A percentile compares a stretch with the other conserved stretches of the same genome.
Evolutionary conservation across 1,140 invertebrate genomes (phyloP).

Genomic region (Tenebrio molitor): DNA sequence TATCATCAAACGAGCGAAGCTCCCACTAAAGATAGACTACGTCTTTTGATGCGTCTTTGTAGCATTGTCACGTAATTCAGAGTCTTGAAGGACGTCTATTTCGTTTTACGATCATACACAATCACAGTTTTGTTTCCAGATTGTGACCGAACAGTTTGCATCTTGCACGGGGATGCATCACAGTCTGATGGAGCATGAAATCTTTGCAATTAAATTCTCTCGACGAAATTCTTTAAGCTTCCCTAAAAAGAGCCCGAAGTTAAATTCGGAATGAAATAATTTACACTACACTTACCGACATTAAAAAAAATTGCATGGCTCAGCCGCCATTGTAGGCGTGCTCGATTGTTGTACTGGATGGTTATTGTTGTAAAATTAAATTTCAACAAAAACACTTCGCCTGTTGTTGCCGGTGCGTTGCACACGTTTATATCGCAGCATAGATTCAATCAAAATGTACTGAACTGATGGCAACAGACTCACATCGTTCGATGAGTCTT

Average conservation of each 20-base stretch:
- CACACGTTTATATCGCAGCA: no score
- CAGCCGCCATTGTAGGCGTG: background rate
- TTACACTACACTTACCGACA: constrained; percentile 19
- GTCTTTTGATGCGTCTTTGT: constrained; percentile 28
- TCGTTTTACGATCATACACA: constrained; percentile 33
- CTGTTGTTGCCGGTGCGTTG: no score
- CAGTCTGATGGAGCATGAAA: constrained; percentile 14
- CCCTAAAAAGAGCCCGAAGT: constrained; percentile 9
- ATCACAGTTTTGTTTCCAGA: constrained; percentile 13
- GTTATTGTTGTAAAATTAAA: background rate
- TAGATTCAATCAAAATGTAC: no score
- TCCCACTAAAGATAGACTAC: no score
- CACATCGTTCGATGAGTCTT: no score
- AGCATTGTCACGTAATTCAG: constrained; percentile 36
- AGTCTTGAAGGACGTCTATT: constrained; percentile 22
- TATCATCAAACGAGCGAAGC: background rate
- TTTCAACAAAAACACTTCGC: background rate
- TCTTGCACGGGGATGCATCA: background rate
- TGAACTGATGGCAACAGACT: no score
- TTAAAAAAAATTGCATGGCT: constrained; percentile 21
- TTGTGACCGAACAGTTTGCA: background rate
- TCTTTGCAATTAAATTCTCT: constrained; percentile 33
- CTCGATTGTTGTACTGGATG: background rate
- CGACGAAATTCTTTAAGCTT: constrained; percentile 23
- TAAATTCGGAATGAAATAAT: constrained; percentile 31